Base-by-base conservation (phyloP, 2,113 vertebrate genomes). In the Corvus hawaiiensis region DNA sequence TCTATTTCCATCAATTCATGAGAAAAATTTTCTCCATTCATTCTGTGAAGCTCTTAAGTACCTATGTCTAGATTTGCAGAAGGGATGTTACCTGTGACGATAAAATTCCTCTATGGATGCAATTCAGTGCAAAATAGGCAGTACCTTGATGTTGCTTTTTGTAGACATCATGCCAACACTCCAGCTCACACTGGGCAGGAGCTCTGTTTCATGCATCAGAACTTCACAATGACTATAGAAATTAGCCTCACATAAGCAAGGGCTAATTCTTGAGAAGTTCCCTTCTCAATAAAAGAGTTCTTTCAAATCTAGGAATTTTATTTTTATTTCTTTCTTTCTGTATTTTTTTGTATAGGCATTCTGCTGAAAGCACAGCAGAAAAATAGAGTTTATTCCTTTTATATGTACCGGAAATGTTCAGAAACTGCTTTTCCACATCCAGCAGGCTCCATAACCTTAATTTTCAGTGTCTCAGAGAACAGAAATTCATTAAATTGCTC, bases 401-500 rank as follows among this genome's bases (percentile, higher is more conserved):
- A 32, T 20, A 58, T 28, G 5, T 18, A 56, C 9, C 0, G 0
- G 44, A 94, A 92, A 75, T 61, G 9, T 11, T 37, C 32, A 52
- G 63, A 49, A 82, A 41, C 19, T 33, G 63, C 23, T 46, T 67
- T 84, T 69, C 49, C 10, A 32, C 21, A 66, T 81, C 41, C 55
- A 89, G 35, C 22, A 88, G 30, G 19, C 52, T 52, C 22, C 78
- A 68, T 49, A 95, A 78, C 35, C 64, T 78, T 87, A 90, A 84
- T 93, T 96, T 85, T 89, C 61, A 78, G 27, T 22, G 48, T 20
- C 26, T 88, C 52, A 54, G 61, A 74, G 61, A 90, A 85, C 14
- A 96, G 51, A 86, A 91, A 93, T 88, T 79, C 35, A 84, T 93
- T 90, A 81, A 78, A 94, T 76, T 94, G 52, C 69, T 93, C 61